Evolutionary conservation across 2,888 invertebrate genomes (phyloP).

Genomic region (Tenthredo distinguenda): DNA sequence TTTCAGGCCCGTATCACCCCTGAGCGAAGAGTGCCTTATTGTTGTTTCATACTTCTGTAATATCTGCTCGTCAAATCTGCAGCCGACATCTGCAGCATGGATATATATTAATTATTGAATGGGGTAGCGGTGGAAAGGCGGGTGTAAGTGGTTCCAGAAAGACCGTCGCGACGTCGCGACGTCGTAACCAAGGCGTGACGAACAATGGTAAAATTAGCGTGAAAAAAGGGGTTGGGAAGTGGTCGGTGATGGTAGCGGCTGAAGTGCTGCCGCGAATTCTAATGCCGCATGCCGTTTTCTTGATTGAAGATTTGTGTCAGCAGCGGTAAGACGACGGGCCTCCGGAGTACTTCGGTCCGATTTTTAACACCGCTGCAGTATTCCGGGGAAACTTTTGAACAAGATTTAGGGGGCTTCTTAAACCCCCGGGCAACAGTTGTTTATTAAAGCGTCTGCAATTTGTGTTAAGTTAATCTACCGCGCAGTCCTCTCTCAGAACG

Average conservation of each 20-base stretch:
- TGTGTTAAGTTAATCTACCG: conserved; percentile 8
- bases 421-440: conserved; percentile 26
- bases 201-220: conserved; percentile 49
- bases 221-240: conserved; percentile 8
- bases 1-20: background rate
- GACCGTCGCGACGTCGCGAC: background rate
- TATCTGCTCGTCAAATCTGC: background rate
- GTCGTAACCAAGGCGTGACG: background rate
- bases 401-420: background rate
- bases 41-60: background rate
- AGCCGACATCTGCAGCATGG: background rate
- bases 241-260: background rate
- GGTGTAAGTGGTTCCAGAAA: background rate
- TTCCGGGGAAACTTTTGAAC: conserved; percentile 4
- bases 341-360: background rate
- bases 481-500: background rate
- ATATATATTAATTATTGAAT: conserved; percentile 20
- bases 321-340: conserved; percentile 7
- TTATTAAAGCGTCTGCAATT: conserved; percentile 40
- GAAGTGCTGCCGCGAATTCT: conserved; percentile 19
- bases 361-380: background rate
- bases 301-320: conserved; percentile 52
- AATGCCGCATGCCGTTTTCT: conserved; percentile 30
- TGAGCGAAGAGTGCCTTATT: background rate
- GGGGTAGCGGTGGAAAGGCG: background rate